Base-by-base conservation (phyloP, 1,140 invertebrate genomes). In the Drosophila varians region DNA sequence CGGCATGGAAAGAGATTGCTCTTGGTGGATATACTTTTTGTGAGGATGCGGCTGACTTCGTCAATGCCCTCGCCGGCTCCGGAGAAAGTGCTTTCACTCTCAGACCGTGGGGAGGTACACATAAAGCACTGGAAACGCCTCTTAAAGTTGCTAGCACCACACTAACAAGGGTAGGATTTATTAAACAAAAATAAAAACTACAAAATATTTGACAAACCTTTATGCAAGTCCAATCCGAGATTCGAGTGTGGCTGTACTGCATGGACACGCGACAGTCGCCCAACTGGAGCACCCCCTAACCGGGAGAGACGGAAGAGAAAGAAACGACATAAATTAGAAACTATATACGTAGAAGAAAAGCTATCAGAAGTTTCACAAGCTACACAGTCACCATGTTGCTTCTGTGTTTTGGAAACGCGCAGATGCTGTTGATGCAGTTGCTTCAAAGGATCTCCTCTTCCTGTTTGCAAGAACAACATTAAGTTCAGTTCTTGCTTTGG, bases 121-220 rank as follows among this genome's bases (percentile, higher is more conserved):
- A 97, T 97, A 90, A 97, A 98, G 90, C 97, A 99, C 28, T 94
- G 94, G 78, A 97, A 96, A 62, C 97, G 93, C 51, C 97, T 93
- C 91, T 97, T 97, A 91, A 98, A 99, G 92, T 98, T 98, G 89
- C 97, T 96, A 42, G 95, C 96, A 57, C 96, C 96, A 93, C 97
- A 99, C 96, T 98, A 73, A 1, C 16, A 0, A 19, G 19, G 1
- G n/a, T n/a, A 1, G 0, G 8, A 19, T 6, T 6, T 38, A 14
- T 6, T 16, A 7, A 6, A 38, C 11, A 31, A 11, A 31, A 4
- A 28, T 25, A 11, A 31, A 4, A 28, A 18, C 19, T 8, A 23
- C 18, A 16, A 46, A n/a, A 53, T 2, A 11, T 2, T 26, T 11
- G 28, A 4, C 36, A 38, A 38, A 94, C 94, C 92, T 94, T 95